Evolutionary conservation across 2,113 vertebrate species (phyloP).

Genomic region (Atlantisia rogersi): DNA sequence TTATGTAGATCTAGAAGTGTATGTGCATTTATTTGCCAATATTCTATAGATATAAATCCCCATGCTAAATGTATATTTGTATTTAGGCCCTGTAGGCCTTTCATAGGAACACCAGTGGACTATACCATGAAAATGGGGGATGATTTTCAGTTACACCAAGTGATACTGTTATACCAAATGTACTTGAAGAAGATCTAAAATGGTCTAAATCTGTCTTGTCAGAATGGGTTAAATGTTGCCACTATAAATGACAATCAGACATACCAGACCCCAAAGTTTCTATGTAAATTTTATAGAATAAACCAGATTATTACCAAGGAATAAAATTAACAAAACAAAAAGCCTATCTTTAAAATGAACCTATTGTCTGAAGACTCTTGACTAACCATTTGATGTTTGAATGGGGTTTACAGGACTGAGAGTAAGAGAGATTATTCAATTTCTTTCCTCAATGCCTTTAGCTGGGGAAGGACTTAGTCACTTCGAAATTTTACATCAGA

Average conservation of each 20-base stretch:
- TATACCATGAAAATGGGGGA: background rate
- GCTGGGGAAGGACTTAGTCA: background rate
- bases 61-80: background rate
- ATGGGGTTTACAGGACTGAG: background rate
- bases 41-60: background rate
- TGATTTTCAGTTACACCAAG: background rate
- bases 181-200: background rate
- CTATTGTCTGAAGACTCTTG: background rate
- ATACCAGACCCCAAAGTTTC: accelerated
- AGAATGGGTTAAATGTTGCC: background rate
- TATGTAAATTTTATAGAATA: background rate
- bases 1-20: background rate
- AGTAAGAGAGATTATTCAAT: background rate
- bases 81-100: background rate
- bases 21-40: background rate
- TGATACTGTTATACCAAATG: background rate
- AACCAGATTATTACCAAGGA: background rate
- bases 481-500: background rate
- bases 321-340: background rate
- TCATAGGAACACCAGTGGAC: background rate
- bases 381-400: background rate
- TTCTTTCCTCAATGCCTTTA: background rate
- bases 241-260: background rate
- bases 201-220: background rate
- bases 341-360: background rate